Base-by-base conservation (phyloP, 2,797 vertebrate genomes). In the Odontamblyopus rebecca region DNA sequence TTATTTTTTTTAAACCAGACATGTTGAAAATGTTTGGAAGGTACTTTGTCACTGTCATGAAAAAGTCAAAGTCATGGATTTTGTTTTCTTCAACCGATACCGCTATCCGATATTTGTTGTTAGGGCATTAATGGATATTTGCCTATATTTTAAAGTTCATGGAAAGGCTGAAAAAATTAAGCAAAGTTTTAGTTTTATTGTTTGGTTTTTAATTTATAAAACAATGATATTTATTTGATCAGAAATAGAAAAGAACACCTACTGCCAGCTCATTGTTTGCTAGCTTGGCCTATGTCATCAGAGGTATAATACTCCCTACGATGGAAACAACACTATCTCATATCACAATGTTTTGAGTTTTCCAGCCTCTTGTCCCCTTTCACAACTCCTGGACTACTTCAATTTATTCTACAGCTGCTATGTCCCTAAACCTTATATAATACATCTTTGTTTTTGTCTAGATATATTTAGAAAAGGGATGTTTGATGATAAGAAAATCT, bases 11-110 rank as follows among this genome's bases (percentile, higher is more conserved):
- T 8, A 38, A 8, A 38, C 82, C 79, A 82, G 79, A 85, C 81
- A 70, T 78, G 73, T 67, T 59, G 70, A 74, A 60, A 67, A 67
- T 62, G 59, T 48, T n/a, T 61, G 71, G 74, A 82, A 62, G 38
- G 44, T 4, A 51, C 72, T 82, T 71, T 57, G 54, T 57, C 54
- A 26, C 4, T 57, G 54, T 57, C 11, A 23, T 9, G 12, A n/a
- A 23, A 56, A 26, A 12, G n/a, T 57, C 54, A 57, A 26, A 57
- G 4, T 4, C 13, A 13, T 27, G 11, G 23, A 57, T 57, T 26
- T 57, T 23, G 23, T 57, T 11, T 23, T 57, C 23, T 12, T 57
- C n/a, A 57, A 12, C 54, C 11, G 4, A 57, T 57, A 9, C 1
- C 2, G 11, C 23, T 54, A 53, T 53, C 51, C 6, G 9, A 12